phyloP scores from a whole-genome alignment of 37 sponge, comb jelly and placozoan species.

The Dysidea cf. avara region DNA sequence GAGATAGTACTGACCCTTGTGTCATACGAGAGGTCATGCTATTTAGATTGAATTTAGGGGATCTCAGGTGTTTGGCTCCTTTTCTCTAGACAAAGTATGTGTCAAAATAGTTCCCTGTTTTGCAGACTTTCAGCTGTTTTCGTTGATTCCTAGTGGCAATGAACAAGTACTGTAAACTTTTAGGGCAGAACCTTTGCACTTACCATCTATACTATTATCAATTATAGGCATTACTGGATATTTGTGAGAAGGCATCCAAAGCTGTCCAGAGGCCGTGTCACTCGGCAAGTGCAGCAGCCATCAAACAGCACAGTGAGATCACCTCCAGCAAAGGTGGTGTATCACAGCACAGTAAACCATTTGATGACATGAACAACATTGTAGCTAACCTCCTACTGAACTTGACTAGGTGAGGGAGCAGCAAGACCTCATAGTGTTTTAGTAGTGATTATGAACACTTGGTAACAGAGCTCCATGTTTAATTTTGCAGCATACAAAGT shows the following conservation, averaged over 20 bases:
- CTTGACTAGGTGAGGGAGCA: conserved; percentile 87
- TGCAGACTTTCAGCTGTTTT: too few relatives aligned
- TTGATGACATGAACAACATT: conserved; percentile 97
- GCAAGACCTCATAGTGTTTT: too few relatives aligned
- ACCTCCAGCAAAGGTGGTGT: conserved; percentile 33
- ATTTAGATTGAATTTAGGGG: too few relatives aligned
- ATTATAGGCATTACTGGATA: conserved; percentile 79
- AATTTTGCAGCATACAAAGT: too few relatives aligned
- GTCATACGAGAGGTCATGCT: too few relatives aligned
- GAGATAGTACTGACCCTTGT: too few relatives aligned
- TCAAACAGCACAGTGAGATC: conserved; percentile 28
- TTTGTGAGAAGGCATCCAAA: conserved; percentile 50
- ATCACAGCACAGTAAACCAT: conserved; percentile 59
- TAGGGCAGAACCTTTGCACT: neutral
- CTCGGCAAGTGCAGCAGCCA: neutral
- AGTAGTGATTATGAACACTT: too few relatives aligned
- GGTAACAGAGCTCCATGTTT: too few relatives aligned
- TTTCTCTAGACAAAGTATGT: too few relatives aligned
- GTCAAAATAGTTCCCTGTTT: too few relatives aligned
- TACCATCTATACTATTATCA: neutral
- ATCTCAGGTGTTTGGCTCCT: too few relatives aligned
- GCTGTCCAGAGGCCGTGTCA: conserved; percentile 12
- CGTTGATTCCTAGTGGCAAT: too few relatives aligned
- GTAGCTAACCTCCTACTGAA: conserved; percentile 94
- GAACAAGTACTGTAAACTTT: neutral